phyloP scores from a whole-genome alignment of 2,888 invertebrate genomes.

The Calliphora vomitoria region DNA sequence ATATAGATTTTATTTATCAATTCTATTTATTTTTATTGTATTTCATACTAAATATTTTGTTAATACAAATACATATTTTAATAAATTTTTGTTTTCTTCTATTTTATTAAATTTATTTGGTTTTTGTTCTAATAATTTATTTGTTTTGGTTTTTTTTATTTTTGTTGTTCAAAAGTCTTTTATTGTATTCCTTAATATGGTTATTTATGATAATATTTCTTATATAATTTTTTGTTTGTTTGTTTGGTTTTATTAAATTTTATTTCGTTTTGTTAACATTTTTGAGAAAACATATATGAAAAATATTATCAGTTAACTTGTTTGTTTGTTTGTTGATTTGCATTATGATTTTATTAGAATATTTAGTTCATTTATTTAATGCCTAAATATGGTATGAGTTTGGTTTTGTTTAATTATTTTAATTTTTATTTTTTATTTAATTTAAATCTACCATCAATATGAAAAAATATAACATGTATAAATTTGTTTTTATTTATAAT shows the following conservation, averaged over 20 bases:
- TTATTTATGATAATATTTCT: constrained; percentile 46
- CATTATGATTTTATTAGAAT: not conserved
- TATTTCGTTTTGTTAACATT: constrained; percentile 18
- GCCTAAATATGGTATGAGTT: constrained; percentile 30
- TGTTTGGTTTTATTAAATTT: constrained; percentile 2
- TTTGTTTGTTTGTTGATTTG: constrained; percentile 38
- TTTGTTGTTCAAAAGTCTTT: constrained; percentile 63
- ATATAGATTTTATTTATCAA: constrained; percentile 27
- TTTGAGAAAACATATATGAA: constrained; percentile 13
- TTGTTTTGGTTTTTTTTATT: constrained; percentile 36
- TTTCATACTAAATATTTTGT: constrained; percentile 65
- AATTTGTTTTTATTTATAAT: constrained; percentile 64
- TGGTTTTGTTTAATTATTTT: constrained; percentile 6
- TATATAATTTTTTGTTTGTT: constrained; percentile 4
- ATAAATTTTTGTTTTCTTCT: constrained; percentile 42
- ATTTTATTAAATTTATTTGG: constrained; percentile 46
- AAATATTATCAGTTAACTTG: constrained; percentile 68
- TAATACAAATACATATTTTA: constrained; percentile 48
- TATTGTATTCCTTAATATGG: constrained; percentile 69
- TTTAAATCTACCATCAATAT: constrained; percentile 56
- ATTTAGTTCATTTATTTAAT: constrained; percentile 15
- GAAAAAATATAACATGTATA: constrained; percentile 72
- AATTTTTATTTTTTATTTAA: constrained; percentile 2
- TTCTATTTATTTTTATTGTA: constrained; percentile 44
- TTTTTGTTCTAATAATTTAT: constrained; percentile 46